Percentiles rank a stretch among this genome's conserved stretches.
Conservation (phyloP, 23 tunicate genomes). For the Trididemnum miniatum region DNA sequence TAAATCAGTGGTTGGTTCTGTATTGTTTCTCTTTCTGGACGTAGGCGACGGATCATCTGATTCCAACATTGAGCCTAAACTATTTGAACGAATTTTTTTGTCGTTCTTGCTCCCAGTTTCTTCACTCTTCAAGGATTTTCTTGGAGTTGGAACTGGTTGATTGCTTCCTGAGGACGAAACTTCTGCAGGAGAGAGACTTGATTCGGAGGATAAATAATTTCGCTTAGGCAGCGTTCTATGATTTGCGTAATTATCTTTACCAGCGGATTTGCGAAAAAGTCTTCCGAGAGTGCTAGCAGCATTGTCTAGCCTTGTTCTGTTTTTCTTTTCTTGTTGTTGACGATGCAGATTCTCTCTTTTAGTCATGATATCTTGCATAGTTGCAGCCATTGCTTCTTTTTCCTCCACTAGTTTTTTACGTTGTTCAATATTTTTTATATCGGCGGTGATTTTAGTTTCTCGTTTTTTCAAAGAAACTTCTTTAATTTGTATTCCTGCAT, state of each 20-base stretch:
- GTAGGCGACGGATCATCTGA: conserved; percentile 4
- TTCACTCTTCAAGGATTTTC: conserved; percentile 32
- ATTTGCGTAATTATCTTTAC: background rate
- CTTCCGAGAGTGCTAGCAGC: background rate
- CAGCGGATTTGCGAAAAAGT: background rate
- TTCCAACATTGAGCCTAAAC: conserved; percentile 27
- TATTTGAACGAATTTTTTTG: conserved; percentile 28
- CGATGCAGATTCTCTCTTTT: conserved; percentile 62
- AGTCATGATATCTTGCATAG: conserved; percentile 79
- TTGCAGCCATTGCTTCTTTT: conserved; percentile 53
- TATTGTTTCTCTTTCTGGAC: background rate
- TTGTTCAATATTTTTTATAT: conserved; percentile 58
- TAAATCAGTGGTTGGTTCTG: background rate
- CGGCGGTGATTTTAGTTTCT: conserved; percentile 52
- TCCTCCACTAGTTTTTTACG: conserved; percentile 71
- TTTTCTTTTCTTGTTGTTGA: conserved; percentile 22
- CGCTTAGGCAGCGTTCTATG: background rate
- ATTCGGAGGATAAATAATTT: background rate
- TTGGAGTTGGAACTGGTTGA: conserved; percentile 38
- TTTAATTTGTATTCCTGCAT: conserved; percentile 72
- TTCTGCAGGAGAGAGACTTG: background rate
- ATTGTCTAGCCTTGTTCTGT: background rate
- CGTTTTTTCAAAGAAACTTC: conserved; percentile 62
- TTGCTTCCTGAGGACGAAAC: background rate
- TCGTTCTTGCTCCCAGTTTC: background rate